Percentiles rank a stretch among this genome's conserved stretches.
These are phyloP conservation scores for Clavelina lepadiformis DNA, from an alignment of 23 tunicate genomes.

Conservation along the genomic window DNA sequence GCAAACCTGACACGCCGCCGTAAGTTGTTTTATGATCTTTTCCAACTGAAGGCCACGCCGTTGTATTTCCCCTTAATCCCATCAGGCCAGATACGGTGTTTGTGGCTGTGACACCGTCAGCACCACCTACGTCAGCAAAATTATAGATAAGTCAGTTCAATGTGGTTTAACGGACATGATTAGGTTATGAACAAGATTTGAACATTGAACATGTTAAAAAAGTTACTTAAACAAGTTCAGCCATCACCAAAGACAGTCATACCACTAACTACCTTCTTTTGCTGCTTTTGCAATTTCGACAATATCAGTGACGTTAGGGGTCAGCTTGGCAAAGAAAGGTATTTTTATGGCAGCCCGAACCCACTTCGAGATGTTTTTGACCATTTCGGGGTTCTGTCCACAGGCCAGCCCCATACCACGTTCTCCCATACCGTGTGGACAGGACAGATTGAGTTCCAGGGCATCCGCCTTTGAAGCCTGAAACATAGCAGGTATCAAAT, in stretches of 20 bases:
- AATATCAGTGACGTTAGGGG: slow-evolving; percentile 96
- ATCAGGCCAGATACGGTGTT: slow-evolving; percentile 98
- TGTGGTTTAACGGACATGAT: background rate
- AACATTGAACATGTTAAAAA: too few species aligned
- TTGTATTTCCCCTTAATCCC: slow-evolving; percentile 78
- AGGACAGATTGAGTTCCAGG: slow-evolving; percentile 91
- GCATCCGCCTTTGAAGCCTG: slow-evolving; percentile 96
- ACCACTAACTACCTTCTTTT: slow-evolving; percentile 53
- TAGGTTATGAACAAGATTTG: too few species aligned
- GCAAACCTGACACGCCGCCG: slow-evolving; percentile 96
- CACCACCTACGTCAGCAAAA: slow-evolving; percentile 56
- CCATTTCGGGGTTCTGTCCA: slow-evolving; percentile 96
- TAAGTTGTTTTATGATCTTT: slow-evolving; percentile 73
- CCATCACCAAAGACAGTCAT: background rate
- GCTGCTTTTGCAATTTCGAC: slow-evolving; percentile 90
- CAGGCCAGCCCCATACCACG: slow-evolving; percentile 99
- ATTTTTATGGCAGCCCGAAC: slow-evolving; percentile 76
- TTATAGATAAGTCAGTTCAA: background rate
- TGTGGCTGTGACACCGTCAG: slow-evolving; percentile 99
- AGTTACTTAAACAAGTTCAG: too few species aligned
- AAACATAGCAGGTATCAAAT: slow-evolving; percentile 7
- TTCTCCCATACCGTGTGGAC: slow-evolving; percentile 99
- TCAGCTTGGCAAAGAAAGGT: slow-evolving; percentile 97
- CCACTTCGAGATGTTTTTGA: slow-evolving; percentile 90
- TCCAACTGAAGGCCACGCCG: slow-evolving; percentile 97